Evolutionary conservation across 2,888 invertebrate species (phyloP).

Genomic region (Hirtodrosophila trivittata): DNA sequence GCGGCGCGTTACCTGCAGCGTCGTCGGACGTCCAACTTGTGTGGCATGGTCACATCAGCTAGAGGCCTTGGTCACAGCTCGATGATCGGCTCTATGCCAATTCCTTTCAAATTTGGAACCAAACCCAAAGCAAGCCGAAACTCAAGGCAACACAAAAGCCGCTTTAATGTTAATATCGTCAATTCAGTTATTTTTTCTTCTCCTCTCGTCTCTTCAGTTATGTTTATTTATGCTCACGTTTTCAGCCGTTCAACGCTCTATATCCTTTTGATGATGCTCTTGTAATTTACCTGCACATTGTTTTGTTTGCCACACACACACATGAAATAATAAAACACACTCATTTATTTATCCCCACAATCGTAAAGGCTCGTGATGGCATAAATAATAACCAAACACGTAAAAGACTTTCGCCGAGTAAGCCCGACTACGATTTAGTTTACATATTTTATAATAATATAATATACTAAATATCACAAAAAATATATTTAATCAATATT

Average conservation of each 20-base stretch:
- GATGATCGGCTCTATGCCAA: constrained; percentile 44
- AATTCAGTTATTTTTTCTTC: constrained; percentile 5
- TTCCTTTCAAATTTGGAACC: constrained; percentile 58
- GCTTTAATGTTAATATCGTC: constrained; percentile 13
- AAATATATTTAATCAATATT: too few relatives aligned
- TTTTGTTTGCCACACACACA: constrained; percentile 53
- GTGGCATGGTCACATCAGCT: constrained; percentile 70
- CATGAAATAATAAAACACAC: constrained; percentile 1
- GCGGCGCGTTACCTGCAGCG: constrained; percentile 39
- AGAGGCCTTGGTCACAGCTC: constrained; percentile 42
- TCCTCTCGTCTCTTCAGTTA: constrained; percentile 19
- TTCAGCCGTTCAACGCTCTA: constrained; percentile 28
- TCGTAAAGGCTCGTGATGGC: too few relatives aligned
- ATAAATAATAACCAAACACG: background rate
- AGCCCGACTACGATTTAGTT: too few relatives aligned
- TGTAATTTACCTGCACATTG: constrained; percentile 60
- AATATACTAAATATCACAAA: too few relatives aligned
- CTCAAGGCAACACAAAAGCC: constrained; percentile 38
- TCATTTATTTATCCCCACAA: too few relatives aligned
- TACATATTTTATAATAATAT: too few relatives aligned
- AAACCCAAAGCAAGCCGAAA: constrained; percentile 1
- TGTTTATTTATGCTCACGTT: constrained; percentile 73
- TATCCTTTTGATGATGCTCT: constrained; percentile 46
- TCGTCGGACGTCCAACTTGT: constrained; percentile 48
- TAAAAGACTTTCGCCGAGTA: background rate